A percentile compares a stretch with the other conserved stretches of the same genome.
Conservation (phyloP, 2,888 invertebrate genomes). For the Tyria jacobaeae region DNA sequence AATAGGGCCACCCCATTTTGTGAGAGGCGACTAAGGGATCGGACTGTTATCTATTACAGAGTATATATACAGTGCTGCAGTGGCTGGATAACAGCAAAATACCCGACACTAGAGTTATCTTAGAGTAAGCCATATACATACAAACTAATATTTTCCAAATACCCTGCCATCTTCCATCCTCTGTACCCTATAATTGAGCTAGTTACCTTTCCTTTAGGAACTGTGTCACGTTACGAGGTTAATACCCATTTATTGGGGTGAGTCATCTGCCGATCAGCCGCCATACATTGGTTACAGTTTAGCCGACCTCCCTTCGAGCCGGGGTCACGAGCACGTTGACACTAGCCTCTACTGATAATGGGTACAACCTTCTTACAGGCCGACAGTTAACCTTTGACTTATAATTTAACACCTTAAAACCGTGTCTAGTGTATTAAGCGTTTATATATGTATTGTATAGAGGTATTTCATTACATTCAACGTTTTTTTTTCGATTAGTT, state of each 20-base stretch:
- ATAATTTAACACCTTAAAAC: neutral
- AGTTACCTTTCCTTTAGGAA: constrained; percentile 11
- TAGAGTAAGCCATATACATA: too few relatives aligned
- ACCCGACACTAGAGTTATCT: too few relatives aligned
- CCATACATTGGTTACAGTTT: constrained; percentile 47
- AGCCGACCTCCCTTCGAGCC: constrained; percentile 15
- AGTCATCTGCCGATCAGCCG: constrained; percentile 27
- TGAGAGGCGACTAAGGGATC: too few relatives aligned
- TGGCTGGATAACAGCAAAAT: too few relatives aligned
- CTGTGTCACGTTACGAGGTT: constrained; percentile 11
- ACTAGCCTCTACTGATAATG: neutral
- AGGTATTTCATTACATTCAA: too few relatives aligned
- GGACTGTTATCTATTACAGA: too few relatives aligned
- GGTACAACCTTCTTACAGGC: constrained; percentile 8
- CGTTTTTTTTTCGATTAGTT: too few relatives aligned
- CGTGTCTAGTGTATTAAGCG: neutral
- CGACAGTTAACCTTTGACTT: constrained; percentile 13
- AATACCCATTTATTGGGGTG: constrained; percentile 9
- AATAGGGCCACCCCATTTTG: too few relatives aligned
- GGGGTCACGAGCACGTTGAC: constrained; percentile 16
- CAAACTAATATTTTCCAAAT: too few relatives aligned
- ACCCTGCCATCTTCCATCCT: constrained; percentile 2
- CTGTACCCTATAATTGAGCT: neutral
- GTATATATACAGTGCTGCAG: too few relatives aligned
- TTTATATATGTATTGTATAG: too few relatives aligned